A percentile compares a stretch with the other conserved stretches of the same genome.
Conservation (phyloP, 2,797 vertebrate genomes). For the Tenualosa thibaudeaui region DNA sequence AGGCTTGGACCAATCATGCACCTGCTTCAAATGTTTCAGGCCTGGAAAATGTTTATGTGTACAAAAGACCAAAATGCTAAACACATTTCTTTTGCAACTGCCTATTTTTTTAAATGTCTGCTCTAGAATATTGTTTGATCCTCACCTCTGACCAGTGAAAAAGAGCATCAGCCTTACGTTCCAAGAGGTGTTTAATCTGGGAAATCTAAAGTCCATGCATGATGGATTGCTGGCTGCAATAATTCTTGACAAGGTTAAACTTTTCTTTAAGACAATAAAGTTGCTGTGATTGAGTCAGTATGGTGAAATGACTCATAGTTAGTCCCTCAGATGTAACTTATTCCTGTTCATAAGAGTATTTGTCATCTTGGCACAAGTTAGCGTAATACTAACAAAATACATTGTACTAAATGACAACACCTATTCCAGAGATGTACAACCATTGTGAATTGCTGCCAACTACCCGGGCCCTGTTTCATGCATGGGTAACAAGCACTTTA, state of each 20-base stretch:
- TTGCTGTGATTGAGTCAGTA: neutral
- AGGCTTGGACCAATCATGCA: too few species aligned
- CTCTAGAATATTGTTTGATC: neutral
- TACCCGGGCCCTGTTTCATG: neutral
- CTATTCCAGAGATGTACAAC: neutral
- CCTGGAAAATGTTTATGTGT: too few species aligned
- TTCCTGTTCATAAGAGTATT: neutral
- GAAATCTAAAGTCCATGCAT: neutral
- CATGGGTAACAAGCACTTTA: neutral
- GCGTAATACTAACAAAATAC: neutral
- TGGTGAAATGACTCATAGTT: neutral
- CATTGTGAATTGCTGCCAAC: neutral
- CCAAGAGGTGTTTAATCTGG: neutral
- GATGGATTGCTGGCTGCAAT: neutral
- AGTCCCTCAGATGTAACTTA: neutral
- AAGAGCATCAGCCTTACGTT: neutral
- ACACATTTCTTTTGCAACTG: too few species aligned
- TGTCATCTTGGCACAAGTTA: neutral
- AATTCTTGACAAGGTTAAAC: neutral
- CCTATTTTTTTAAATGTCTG: too few species aligned
- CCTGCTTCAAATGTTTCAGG: too few species aligned
- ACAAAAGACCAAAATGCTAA: too few species aligned
- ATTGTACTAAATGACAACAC: slow-evolving; percentile 16
- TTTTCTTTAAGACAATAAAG: neutral
- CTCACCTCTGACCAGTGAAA: neutral